phyloP scores from a whole-genome alignment of 2,113 vertebrate species.

The Phalacrocorax aristotelis region DNA sequence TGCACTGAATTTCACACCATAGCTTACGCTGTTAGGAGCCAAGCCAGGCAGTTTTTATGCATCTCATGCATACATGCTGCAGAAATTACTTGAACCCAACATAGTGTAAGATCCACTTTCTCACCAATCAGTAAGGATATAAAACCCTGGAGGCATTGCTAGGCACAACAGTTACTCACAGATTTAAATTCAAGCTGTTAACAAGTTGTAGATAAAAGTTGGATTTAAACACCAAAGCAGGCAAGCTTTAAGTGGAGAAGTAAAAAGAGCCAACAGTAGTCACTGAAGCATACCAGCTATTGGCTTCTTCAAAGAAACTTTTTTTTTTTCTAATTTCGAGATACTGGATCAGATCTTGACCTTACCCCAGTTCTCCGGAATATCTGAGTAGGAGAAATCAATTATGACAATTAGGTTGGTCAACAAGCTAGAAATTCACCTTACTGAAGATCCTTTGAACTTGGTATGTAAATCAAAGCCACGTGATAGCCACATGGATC shows the following conservation, averaged over 20 bases:
- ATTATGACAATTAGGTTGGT: neutral
- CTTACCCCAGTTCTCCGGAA: neutral
- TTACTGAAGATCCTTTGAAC: neutral
- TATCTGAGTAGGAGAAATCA: neutral
- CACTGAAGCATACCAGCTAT: neutral
- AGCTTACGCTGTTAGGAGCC: neutral
- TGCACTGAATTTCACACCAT: neutral
- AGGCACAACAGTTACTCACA: neutral
- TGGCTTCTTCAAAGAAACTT: neutral
- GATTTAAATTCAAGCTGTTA: neutral
- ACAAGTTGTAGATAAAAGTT: neutral
- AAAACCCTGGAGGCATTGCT: neutral
- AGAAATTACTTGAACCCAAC: neutral
- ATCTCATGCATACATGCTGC: neutral
- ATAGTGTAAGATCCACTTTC: neutral
- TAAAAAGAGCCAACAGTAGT: neutral
- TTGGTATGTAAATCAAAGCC: neutral
- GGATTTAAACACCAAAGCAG: neutral
- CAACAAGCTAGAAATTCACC: neutral
- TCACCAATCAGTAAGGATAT: neutral
- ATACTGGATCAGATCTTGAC: neutral
- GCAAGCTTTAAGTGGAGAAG: neutral
- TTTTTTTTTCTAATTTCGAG: neutral
- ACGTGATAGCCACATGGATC: neutral
- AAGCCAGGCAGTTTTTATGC: neutral